A percentile compares a stretch with the other conserved stretches of the same genome.
Conservation (phyloP, 2,113 vertebrate species). For the Gobiocypris rarus region DNA sequence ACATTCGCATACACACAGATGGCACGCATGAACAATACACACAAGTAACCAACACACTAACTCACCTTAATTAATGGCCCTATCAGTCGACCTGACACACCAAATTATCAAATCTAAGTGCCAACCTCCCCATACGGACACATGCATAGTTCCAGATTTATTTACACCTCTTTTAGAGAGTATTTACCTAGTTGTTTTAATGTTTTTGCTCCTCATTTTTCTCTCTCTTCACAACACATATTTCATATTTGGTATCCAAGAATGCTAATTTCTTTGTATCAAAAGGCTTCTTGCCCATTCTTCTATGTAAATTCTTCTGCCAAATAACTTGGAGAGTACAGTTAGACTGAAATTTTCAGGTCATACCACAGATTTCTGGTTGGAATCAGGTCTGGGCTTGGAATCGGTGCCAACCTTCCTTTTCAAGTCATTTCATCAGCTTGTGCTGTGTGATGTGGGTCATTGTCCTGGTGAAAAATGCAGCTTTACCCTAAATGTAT, state of each 20-base stretch:
- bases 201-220: background rate
- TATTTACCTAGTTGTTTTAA: background rate
- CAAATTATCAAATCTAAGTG: constrained; percentile 21
- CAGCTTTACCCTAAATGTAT: background rate
- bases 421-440: background rate
- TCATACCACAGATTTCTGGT: constrained; percentile 12
- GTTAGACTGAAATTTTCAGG: constrained; percentile 5
- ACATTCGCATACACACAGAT: constrained; percentile 36
- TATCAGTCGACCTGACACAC: constrained; percentile 7
- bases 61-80: constrained; percentile 33
- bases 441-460: constrained; percentile 3
- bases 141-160: constrained; percentile 13
- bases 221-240: background rate
- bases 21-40: constrained; percentile 18
- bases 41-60: constrained; percentile 14
- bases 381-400: constrained; percentile 2
- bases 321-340: constrained; percentile 17
- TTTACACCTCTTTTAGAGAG: background rate
- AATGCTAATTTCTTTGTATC: constrained; percentile 20
- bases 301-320: constrained; percentile 10
- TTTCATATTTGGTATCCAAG: background rate
- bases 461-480: constrained; percentile 5
- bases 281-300: constrained; percentile 21
- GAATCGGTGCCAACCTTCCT: background rate
- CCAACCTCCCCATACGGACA: constrained; percentile 26